Evolutionary conservation across 2,888 invertebrate species (phyloP), one percentile per base, ranked within the genome.

Genomic region (Epistrophe grossulariae): DNA sequence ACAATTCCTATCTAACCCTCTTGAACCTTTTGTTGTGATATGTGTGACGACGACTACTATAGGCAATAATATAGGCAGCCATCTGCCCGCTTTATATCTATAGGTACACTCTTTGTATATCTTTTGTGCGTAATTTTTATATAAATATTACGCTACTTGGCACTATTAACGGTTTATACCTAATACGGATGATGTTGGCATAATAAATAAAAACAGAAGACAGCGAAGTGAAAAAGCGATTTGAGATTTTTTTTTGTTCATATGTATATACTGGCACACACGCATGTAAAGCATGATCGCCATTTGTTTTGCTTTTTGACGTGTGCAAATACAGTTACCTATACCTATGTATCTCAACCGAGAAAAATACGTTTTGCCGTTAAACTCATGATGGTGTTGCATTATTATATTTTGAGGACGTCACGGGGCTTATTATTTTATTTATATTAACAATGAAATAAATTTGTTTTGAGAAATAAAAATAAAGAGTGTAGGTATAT

Each of bases 181-280:
- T 24, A 24, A 85, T 85, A 83, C 83, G 87, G 79, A 76, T 87
- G 83, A 87, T 87, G 87, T 79, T 83, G 87, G 79, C 83, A 79
- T 77, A 83, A 83, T 87, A 87, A 87, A 87, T 83, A 83, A 87
- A 66, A 81, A 40, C 68, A 59, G 45, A 57, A 77, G 55, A 68
- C 70, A 76, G 64, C 71, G 24, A 76, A 76, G 50, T 68, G 71
- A 71, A 74, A 24, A 64, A 87, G 59, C 59, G 72, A 72, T 59
- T 80, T 84, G 10, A 74, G 64, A 72, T 68, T 68, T 68, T 24
- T 24, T 24, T 24, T 24, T 24, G 2, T 24, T 50, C 40, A 62
- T 80, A 84, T 9, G 9, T 6, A 17, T 28, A 28, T 35, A 68
- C 62, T 78, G 28, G 28, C 31, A 48, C 52, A 55, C 64, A 85